Percentiles rank a stretch among this genome's conserved stretches.
phyloP scores from a whole-genome alignment of 2,113 vertebrate genomes.

The Odocoileus virginianus region DNA sequence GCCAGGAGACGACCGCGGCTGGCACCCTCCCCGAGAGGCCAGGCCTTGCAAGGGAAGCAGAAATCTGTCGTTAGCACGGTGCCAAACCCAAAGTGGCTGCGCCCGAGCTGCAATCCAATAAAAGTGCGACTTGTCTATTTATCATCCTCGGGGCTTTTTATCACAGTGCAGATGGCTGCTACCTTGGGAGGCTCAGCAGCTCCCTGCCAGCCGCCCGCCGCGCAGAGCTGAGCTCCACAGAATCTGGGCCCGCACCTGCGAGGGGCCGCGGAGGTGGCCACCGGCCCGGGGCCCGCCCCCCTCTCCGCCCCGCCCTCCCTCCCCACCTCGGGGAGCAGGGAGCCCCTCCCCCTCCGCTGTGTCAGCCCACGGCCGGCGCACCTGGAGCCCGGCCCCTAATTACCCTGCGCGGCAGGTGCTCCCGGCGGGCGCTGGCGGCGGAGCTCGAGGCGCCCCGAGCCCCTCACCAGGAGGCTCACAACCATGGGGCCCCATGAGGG shows the following conservation, averaged over 20 bases:
- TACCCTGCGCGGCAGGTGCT: background rate
- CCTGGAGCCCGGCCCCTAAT: background rate
- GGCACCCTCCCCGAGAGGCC: background rate
- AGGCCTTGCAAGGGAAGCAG: constrained; percentile 71
- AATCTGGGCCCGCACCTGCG: constrained; percentile 80
- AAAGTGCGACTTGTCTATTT: constrained; percentile 86
- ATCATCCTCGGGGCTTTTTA: constrained; percentile 88
- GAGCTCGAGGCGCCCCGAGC: accelerated
- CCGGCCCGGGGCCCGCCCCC: background rate
- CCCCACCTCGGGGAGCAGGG: background rate
- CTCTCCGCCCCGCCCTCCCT: accelerated
- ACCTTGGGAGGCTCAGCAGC: constrained; percentile 84
- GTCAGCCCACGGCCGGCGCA: background rate
- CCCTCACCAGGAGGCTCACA: background rate
- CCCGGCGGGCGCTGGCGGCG: background rate
- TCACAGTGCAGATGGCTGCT: constrained; percentile 87
- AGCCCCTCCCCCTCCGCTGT: accelerated
- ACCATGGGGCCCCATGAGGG: background rate
- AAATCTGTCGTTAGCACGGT: constrained; percentile 83
- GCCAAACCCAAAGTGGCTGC: constrained; percentile 88
- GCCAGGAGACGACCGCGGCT: background rate
- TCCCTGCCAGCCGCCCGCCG: constrained; percentile 79
- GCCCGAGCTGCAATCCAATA: constrained; percentile 85
- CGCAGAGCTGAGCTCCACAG: constrained; percentile 75
- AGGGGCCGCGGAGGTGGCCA: constrained; percentile 17